Conservation (phyloP, 2,888 invertebrate genomes). For the Cephonodes hylas region DNA sequence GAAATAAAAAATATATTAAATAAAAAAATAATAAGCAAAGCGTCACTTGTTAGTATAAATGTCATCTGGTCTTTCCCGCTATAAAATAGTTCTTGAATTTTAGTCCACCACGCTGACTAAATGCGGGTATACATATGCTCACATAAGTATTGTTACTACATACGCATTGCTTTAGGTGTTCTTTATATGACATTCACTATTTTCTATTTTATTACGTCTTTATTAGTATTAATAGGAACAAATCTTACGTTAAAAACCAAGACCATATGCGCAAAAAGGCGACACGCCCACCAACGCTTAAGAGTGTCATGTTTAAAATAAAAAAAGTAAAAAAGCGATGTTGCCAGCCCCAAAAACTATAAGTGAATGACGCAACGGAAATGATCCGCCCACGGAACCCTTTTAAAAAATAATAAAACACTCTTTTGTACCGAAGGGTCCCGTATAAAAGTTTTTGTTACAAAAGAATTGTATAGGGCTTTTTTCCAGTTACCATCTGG, state of each 20-base stretch:
- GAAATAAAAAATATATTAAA: no score
- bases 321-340: slow-evolving; percentile 34
- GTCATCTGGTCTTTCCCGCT: no score
- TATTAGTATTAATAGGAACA: neutral
- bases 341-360: slow-evolving; percentile 31
- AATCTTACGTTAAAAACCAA: neutral
- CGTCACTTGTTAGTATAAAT: no score
- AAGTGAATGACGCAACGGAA: slow-evolving; percentile 37
- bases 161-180: neutral
- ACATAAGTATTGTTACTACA: no score
- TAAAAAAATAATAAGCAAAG: no score
- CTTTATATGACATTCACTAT: no score
- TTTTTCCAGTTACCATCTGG: slow-evolving; percentile 32
- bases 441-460: slow-evolving; percentile 32
- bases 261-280: slow-evolving; percentile 24
- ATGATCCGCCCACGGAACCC: slow-evolving; percentile 47
- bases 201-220: neutral
- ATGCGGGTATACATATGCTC: no score
- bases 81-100: no score
- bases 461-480: slow-evolving; percentile 28
- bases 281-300: slow-evolving; percentile 22
- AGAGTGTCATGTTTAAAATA: slow-evolving; percentile 46
- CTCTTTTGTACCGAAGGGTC: slow-evolving; percentile 18
- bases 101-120: no score
- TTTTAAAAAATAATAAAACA: slow-evolving; percentile 54